Evolutionary conservation across 37 sponge, comb jelly and placozoan species (phyloP).

Genomic region (Lycopodina hypogea): DNA sequence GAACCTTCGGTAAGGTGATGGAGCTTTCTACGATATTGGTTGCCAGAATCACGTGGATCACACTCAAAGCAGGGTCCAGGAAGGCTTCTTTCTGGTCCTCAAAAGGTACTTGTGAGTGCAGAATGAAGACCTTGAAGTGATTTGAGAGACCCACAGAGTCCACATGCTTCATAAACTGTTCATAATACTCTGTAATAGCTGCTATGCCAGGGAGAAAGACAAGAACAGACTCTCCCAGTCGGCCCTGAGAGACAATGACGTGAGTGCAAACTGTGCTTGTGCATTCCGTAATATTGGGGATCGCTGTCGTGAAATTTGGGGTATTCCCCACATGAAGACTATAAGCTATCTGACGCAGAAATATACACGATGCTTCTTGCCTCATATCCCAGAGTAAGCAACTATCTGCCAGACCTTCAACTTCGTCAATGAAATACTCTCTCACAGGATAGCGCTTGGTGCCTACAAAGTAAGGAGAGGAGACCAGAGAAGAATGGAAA

Average conservation of each 20-base stretch:
- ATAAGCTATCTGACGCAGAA: background rate
- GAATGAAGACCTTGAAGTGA: slow-evolving; percentile 43
- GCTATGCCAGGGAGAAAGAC: slow-evolving; percentile 71
- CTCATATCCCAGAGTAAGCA: background rate
- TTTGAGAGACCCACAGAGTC: background rate
- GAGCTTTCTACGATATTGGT: slow-evolving; percentile 83
- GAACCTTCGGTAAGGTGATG: slow-evolving; percentile 64
- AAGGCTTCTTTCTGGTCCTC: slow-evolving; percentile 66
- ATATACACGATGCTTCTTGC: slow-evolving; percentile 5
- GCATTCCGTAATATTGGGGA: slow-evolving; percentile 13
- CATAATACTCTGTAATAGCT: slow-evolving; percentile 46
- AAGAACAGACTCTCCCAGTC: slow-evolving; percentile 49
- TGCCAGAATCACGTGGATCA: slow-evolving; percentile 59
- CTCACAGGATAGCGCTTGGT: slow-evolving; percentile 45
- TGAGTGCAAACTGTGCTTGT: slow-evolving; percentile 31
- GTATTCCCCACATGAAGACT: background rate
- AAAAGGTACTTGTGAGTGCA: slow-evolving; percentile 75
- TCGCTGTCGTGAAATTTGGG: background rate
- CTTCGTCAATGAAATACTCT: slow-evolving; percentile 50
- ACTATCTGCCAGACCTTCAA: background rate
- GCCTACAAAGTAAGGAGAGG: slow-evolving; percentile 64
- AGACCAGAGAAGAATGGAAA: slow-evolving; percentile 19
- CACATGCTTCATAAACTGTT: slow-evolving; percentile 14
- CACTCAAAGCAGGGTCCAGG: slow-evolving; percentile 29
- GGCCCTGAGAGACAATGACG: slow-evolving; percentile 47